phyloP scores from a whole-genome alignment of 2,797 vertebrate genomes.

The Hippocampus kuda region DNA sequence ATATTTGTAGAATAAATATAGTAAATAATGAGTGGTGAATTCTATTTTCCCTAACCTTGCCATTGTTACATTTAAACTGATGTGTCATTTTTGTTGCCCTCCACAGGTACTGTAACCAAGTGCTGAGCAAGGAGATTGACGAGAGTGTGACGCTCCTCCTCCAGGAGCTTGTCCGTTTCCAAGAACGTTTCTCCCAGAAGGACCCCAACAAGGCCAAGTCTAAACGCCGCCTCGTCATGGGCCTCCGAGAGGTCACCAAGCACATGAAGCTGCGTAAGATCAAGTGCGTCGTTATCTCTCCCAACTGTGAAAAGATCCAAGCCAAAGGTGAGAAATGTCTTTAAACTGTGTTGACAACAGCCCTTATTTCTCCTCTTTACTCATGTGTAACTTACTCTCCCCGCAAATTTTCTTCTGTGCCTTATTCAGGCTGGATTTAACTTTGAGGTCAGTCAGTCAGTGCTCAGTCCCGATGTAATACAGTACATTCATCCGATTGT shows the following conservation, averaged over 20 bases:
- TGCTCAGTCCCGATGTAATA: no score
- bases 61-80: no score
- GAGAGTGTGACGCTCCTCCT: conserved; percentile 90
- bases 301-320: conserved; percentile 98
- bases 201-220: conserved; percentile 91
- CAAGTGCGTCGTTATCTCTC: conserved; percentile 96
- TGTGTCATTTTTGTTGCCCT: background rate
- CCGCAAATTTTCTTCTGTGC: no score
- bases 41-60: background rate
- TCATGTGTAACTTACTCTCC: no score
- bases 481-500: no score
- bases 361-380: no score
- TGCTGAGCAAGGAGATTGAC: conserved; percentile 97
- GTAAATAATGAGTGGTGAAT: no score
- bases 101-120: conserved; percentile 96
- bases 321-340: conserved; percentile 77
- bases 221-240: conserved; percentile 94
- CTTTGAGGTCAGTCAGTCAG: no score
- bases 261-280: conserved; percentile 97
- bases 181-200: conserved; percentile 91
- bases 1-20: no score
- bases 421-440: no score
- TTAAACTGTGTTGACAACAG: no score
- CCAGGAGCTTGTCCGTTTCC: conserved; percentile 95
- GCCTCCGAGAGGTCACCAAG: conserved; percentile 94